A percentile compares a stretch with the other conserved stretches of the same genome.
Evolutionary conservation across 2,888 invertebrate species (phyloP).

Genomic region (Cheilosia variabilis): DNA sequence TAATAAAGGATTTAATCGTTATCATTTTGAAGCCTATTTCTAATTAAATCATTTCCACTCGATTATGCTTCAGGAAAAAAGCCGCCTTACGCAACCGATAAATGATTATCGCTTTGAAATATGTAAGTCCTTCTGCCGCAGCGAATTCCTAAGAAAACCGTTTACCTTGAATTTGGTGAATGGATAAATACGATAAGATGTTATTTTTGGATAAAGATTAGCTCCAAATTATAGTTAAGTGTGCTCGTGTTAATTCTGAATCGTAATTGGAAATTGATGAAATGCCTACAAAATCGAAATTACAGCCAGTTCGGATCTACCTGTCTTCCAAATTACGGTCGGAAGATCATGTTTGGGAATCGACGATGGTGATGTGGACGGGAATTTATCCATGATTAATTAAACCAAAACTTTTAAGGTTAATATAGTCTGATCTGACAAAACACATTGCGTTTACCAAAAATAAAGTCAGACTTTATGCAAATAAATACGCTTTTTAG

Average conservation of each 20-base stretch:
- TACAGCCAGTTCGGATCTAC: too few species aligned
- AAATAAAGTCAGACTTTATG: too few species aligned
- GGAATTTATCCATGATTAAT: too few species aligned
- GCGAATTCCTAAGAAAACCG: background rate
- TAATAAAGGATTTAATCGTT: background rate
- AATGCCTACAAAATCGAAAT: too few species aligned
- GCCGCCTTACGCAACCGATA: slow-evolving; percentile 2
- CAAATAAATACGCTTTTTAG: too few species aligned
- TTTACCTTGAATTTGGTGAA: slow-evolving; percentile 2
- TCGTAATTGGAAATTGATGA: too few species aligned
- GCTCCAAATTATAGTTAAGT: background rate
- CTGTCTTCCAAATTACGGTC: too few species aligned
- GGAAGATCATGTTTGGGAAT: too few species aligned
- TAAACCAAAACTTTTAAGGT: too few species aligned
- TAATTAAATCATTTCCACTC: slow-evolving; percentile 35
- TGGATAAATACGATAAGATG: background rate
- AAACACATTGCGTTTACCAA: too few species aligned
- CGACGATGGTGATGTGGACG: too few species aligned
- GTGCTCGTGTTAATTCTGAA: background rate
- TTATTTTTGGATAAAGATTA: background rate
- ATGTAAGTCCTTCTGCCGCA: background rate
- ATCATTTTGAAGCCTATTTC: slow-evolving; percentile 6
- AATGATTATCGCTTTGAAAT: slow-evolving; percentile 3
- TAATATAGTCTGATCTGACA: too few species aligned
- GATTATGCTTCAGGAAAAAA: slow-evolving; percentile 18